phyloP scores from a whole-genome alignment of 2,888 invertebrate species.

The Diarsia mendica region DNA sequence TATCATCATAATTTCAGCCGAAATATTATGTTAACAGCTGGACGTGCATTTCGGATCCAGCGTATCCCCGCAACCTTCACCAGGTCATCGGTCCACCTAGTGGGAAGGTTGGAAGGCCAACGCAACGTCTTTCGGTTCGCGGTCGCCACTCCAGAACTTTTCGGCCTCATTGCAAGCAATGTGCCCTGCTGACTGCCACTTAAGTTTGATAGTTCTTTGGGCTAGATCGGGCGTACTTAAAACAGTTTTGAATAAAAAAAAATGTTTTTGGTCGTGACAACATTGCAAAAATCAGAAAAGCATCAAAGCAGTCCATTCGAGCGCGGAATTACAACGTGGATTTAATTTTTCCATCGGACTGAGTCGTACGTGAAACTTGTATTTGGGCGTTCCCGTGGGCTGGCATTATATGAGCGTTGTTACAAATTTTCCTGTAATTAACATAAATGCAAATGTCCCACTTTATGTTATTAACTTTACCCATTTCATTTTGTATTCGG shows the following conservation, averaged over 20 bases:
- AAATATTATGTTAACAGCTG: too few species aligned
- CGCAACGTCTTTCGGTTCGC: too few species aligned
- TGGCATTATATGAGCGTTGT: constrained; percentile 60
- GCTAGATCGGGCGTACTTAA: too few species aligned
- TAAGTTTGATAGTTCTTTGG: too few species aligned
- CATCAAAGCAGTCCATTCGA: constrained; percentile 36
- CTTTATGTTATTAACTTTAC: constrained; percentile 69
- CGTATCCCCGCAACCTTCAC: too few species aligned
- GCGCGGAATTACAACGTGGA: constrained; percentile 47
- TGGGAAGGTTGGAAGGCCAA: too few species aligned
- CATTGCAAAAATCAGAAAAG: not conserved
- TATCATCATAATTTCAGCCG: too few species aligned
- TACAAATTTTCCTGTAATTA: constrained; percentile 76
- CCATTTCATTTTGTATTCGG: constrained; percentile 70
- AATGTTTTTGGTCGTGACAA: not conserved
- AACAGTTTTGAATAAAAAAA: not conserved
- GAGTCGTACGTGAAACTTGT: constrained; percentile 53
- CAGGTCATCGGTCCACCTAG: too few species aligned
- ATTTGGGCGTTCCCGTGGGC: constrained; percentile 52
- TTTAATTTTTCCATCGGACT: constrained; percentile 61
- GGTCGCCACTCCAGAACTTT: too few species aligned
- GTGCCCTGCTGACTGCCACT: too few species aligned
- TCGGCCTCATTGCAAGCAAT: too few species aligned
- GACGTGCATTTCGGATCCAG: too few species aligned
- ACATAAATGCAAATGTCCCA: constrained; percentile 82